phyloP scores from a whole-genome alignment of 2,888 invertebrate genomes.

The Lypha dubia region DNA sequence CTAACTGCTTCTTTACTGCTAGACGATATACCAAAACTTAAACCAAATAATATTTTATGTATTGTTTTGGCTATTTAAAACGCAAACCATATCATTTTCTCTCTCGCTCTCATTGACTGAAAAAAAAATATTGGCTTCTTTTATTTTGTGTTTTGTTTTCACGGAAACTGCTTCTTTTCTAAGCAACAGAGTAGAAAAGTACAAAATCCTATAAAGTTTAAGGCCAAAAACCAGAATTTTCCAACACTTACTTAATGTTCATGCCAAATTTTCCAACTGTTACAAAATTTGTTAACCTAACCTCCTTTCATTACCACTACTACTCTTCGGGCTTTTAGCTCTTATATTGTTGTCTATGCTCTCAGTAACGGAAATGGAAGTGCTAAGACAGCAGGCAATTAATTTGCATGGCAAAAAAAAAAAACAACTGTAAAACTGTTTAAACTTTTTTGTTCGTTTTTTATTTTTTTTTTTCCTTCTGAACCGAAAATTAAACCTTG shows the following conservation, averaged over 20 bases:
- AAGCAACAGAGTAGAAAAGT: constrained; percentile 61
- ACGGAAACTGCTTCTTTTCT: constrained; percentile 48
- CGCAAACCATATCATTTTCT: not conserved
- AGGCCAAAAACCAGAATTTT: constrained; percentile 35
- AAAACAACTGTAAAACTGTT: constrained; percentile 76
- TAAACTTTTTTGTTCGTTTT: constrained; percentile 65
- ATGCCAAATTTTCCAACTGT: constrained; percentile 29
- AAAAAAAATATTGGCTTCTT: not conserved
- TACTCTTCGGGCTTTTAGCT: not conserved
- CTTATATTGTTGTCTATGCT: not conserved
- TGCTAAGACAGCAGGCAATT: constrained; percentile 80
- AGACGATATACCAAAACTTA: not conserved
- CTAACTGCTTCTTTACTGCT: constrained; percentile 1
- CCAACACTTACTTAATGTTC: constrained; percentile 10
- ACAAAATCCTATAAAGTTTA: constrained; percentile 62
- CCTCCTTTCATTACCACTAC: not conserved
- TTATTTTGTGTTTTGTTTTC: constrained; percentile 1
- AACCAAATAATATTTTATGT: constrained; percentile 33
- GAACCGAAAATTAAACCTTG: constrained; percentile 65
- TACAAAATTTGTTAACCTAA: constrained; percentile 8
- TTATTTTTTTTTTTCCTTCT: constrained; percentile 28
- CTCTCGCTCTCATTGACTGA: not conserved
- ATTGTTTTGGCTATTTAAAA: constrained; percentile 11
- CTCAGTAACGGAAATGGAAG: constrained; percentile 64
- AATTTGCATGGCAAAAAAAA: constrained; percentile 79